Conservation (phyloP, 2,888 invertebrate genomes). For the Xylophagus ater region DNA sequence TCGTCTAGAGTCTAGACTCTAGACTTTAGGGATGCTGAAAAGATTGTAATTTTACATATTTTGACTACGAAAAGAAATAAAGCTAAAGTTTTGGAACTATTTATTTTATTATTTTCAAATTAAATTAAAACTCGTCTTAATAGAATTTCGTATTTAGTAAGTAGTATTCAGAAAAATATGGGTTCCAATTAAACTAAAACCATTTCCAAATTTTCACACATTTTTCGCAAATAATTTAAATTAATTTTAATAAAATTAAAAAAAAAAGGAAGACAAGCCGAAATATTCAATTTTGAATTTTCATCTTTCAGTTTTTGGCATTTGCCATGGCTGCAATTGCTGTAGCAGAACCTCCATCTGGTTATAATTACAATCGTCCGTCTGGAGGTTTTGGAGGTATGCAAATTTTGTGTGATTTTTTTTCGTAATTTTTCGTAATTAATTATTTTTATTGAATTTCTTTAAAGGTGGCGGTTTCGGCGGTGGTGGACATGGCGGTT, state of each 20-base stretch:
- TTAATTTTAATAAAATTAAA: not conserved
- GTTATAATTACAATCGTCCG: slow-evolving; percentile 65
- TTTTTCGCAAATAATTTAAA: not conserved
- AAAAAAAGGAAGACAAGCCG: slow-evolving; percentile 4
- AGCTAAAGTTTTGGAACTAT: no score
- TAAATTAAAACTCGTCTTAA: no score
- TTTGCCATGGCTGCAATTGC: slow-evolving; percentile 65
- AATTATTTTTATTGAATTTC: no score
- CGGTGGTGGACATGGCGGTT: slow-evolving; percentile 41
- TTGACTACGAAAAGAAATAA: no score
- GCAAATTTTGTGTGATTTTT: no score
- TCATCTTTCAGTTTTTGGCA: slow-evolving; percentile 59
- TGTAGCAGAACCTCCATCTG: slow-evolving; percentile 63
- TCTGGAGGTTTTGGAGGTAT: slow-evolving; percentile 42
- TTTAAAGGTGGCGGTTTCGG: slow-evolving; percentile 24
- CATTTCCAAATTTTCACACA: not conserved
- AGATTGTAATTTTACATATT: no score
- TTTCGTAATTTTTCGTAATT: no score
- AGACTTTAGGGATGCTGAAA: no score
- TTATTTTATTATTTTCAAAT: no score
- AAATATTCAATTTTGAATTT: not conserved
- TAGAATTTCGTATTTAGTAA: no score
- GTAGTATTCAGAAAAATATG: no score
- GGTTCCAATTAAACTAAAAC: not conserved
- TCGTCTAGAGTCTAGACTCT: no score